Conservation (phyloP, 2,113 vertebrate species). For the Epinephelus cyanopodus region DNA sequence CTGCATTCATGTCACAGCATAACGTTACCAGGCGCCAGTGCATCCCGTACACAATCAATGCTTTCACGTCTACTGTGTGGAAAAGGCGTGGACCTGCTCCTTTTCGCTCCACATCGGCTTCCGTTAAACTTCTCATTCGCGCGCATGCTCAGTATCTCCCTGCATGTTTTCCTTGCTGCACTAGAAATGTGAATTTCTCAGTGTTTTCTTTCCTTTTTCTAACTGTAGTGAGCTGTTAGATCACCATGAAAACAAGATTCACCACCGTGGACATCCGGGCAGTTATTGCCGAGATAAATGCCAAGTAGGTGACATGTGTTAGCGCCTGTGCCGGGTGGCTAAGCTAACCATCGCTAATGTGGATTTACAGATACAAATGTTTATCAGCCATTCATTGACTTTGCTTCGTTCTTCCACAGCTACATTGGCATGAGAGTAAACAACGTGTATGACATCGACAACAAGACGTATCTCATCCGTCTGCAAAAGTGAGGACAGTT, state of each 20-base stretch:
- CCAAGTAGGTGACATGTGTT: constrained; percentile 81
- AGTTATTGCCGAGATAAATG: constrained; percentile 90
- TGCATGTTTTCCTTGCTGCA: constrained; percentile 32
- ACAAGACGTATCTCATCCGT: constrained; percentile 96
- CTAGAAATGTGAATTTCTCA: constrained; percentile 43
- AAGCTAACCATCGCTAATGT: constrained; percentile 32
- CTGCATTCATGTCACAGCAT: constrained; percentile 27
- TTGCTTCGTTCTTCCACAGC: constrained; percentile 78
- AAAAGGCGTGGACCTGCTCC: constrained; percentile 49
- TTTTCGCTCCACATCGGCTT: constrained; percentile 60
- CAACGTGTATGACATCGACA: constrained; percentile 99
- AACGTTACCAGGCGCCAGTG: constrained; percentile 29
- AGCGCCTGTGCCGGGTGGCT: neutral
- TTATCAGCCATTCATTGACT: constrained; percentile 1
- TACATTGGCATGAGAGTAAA: constrained; percentile 96
- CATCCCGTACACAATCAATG: constrained; percentile 32
- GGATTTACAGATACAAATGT: constrained; percentile 15
- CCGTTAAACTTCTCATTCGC: constrained; percentile 56
- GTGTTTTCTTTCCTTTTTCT: neutral
- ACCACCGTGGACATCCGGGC: constrained; percentile 93
- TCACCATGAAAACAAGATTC: constrained; percentile 92
- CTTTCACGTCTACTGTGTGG: neutral
- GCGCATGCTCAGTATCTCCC: constrained; percentile 13
- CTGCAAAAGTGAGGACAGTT: constrained; percentile 93
- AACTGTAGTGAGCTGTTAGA: no score